These are phyloP conservation scores for Stenichneumon culpator DNA, from an alignment of 2,888 invertebrate genomes.

Conservation along the genomic window DNA sequence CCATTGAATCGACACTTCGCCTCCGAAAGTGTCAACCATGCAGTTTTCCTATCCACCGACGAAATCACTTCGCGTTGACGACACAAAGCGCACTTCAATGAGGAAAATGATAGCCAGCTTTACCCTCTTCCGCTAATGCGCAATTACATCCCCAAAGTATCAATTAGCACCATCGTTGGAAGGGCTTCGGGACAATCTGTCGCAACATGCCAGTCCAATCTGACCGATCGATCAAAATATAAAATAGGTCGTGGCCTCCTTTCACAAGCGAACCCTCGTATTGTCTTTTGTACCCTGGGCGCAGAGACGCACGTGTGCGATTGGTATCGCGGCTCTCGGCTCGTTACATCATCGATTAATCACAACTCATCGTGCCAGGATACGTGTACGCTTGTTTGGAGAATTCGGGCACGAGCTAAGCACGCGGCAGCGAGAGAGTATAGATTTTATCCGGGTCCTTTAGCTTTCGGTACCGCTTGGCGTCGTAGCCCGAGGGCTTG, in stretches of 20 bases:
- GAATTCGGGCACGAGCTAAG: constrained; percentile 26
- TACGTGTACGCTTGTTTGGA: not conserved
- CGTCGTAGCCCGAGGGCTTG: not conserved
- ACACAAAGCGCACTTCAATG: not conserved
- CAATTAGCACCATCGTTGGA: constrained; percentile 12
- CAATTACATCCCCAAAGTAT: not conserved
- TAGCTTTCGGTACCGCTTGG: constrained; percentile 12
- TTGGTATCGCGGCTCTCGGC: constrained; percentile 23
- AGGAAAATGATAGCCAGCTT: not conserved
- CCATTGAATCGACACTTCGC: not conserved
- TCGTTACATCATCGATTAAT: constrained; percentile 53
- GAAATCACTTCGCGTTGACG: not conserved
- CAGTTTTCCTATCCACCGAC: not conserved
- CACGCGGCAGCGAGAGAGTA: constrained; percentile 11
- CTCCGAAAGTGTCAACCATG: not conserved
- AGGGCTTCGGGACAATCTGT: not conserved
- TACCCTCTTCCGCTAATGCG: not conserved
- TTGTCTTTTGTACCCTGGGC: not conserved
- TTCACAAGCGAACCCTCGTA: constrained; percentile 27
- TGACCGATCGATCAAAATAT: constrained; percentile 7
- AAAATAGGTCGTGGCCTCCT: constrained; percentile 35
- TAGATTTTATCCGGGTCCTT: constrained; percentile 48
- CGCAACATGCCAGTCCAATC: not conserved
- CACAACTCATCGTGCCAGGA: constrained; percentile 48
- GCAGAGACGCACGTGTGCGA: constrained; percentile 36